Evolutionary conservation across 2,888 invertebrate genomes (phyloP), one percentile per base, ranked within the genome.

Genomic region (Doris montereyensis): DNA sequence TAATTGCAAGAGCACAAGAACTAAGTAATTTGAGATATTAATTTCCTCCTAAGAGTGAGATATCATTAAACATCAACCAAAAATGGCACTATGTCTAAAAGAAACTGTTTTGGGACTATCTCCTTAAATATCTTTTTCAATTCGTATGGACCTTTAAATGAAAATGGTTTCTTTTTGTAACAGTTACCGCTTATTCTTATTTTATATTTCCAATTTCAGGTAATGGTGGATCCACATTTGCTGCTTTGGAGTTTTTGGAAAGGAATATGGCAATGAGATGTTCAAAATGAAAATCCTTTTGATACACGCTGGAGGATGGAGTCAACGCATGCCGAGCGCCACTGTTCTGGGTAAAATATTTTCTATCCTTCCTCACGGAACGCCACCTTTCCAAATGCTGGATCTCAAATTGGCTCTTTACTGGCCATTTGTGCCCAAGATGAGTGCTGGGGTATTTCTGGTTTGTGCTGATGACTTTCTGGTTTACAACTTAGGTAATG

Each of bases 251-350:
- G 8, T 81, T 86, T 62, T 85, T 92, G 78, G 86, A 2, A 60
- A 85, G 8, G 77, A 85, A 21, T 90, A 88, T 83, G 89, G 89
- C 8, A 85, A 85, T 4, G 81, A 84, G 24, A 81, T 92, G 70
- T 87, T 83, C 79, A 65, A 80, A 2, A 84, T 82, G 83, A 86
- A 87, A 71, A 85, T 92, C 1, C 85, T 93, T 10, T 84, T 93
- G 17, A 90, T 93, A 26, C 92, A 91, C 84, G 91, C 92, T 70
- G 93, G 93, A 13, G 93, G 93, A 1, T 89, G 90, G 84, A 92
- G 92, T 81, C 91, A 92, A 84, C 84, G 93, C n/a, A 88, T 92
- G 83, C 92, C 92, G 5, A 92, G 91, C 80, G 89, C 91, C 28
- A 90, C 90, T 78, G 88, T 91, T 21, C 86, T 92, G 8, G 93